Evolutionary conservation across 2,113 vertebrate genomes (phyloP), one percentile per base, ranked within the genome.

Genomic region (Chrysemys picta): DNA sequence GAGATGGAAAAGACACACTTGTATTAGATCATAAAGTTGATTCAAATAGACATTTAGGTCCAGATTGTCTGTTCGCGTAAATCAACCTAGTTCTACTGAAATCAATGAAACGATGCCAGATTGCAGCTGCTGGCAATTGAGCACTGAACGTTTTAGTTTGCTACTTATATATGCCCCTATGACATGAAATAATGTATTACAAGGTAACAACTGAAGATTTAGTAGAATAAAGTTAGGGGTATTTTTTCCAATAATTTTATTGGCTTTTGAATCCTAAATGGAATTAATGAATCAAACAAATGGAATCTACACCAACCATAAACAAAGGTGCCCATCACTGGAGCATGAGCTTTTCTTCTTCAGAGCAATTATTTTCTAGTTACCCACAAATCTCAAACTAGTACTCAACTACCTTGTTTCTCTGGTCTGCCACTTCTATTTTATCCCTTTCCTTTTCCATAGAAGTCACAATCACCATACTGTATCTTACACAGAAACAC

Each of bases 71-170:
- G 2, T 47, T 52, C 17, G 27, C 9, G 45, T 54, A 47, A 80
- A 84, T 80, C 69, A 85, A 3, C 19, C 13, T 84, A 19, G 35
- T 62, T 5, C 24, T 54, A 6, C 27, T 31, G 80, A 88, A 42
- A 14, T 9, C 62, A n/a, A 14, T 0, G 0, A 83, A 12, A 53
- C 4, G 78, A 1, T 72, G 72, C 47, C 4, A 38, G 0, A 80
- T 89, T 56, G 85, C 80, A 52, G 42, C 4, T 35, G 0, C 80
- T 89, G 52, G 85, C 76, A 52, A 76, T 88, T 80, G 76, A 11
- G 79, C 75, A 50, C 5, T 62, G 5, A 14, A 62, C 76, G 85
- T 85, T 87, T 87, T 35, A 42, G n/a, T 85, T 84, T 86, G 1
- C 42, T 88, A 13, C 22, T 5, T 85, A 47, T 13, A 52, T 35